Evolutionary conservation across 2,888 invertebrate species (phyloP).

Genomic region (Xestia rhomboidea): DNA sequence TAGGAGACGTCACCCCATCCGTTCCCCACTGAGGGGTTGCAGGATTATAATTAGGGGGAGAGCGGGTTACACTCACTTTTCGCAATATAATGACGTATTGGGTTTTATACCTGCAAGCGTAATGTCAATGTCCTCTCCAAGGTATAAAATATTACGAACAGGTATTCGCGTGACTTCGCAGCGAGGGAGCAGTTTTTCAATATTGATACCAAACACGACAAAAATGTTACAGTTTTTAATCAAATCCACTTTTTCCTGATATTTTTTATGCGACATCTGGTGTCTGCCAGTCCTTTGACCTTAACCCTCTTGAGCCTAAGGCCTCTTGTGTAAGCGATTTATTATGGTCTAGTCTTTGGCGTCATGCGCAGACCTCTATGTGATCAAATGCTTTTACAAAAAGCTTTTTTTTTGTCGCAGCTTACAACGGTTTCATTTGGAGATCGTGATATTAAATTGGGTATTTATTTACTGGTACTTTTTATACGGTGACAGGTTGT

Average conservation of each 20-base stretch:
- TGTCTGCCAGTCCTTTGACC: conserved; percentile 38
- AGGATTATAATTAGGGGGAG: conserved; percentile 57
- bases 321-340: conserved; percentile 50
- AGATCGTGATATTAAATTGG: not conserved
- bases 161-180: conserved; percentile 31
- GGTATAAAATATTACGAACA: conserved; percentile 23
- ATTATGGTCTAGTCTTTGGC: conserved; percentile 46
- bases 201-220: conserved; percentile 34
- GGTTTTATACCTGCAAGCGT: conserved; percentile 18
- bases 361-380: conserved; percentile 28
- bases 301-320: conserved; percentile 38
- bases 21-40: conserved; percentile 27
- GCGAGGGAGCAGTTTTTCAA: conserved; percentile 33
- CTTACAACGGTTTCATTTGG: not conserved
- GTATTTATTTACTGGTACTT: not conserved
- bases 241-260: conserved; percentile 25
- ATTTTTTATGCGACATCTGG: conserved; percentile 47
- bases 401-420: not conserved
- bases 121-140: conserved; percentile 23
- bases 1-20: conserved; percentile 52
- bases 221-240: conserved; percentile 42
- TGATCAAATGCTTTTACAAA: conserved; percentile 14
- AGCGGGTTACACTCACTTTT: conserved; percentile 44
- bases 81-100: conserved; percentile 32
- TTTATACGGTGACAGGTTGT: not conserved